Percentiles rank a stretch among this genome's conserved stretches.
Conservation (phyloP, 2,888 invertebrate genomes). For the Epiblema foenella region DNA sequence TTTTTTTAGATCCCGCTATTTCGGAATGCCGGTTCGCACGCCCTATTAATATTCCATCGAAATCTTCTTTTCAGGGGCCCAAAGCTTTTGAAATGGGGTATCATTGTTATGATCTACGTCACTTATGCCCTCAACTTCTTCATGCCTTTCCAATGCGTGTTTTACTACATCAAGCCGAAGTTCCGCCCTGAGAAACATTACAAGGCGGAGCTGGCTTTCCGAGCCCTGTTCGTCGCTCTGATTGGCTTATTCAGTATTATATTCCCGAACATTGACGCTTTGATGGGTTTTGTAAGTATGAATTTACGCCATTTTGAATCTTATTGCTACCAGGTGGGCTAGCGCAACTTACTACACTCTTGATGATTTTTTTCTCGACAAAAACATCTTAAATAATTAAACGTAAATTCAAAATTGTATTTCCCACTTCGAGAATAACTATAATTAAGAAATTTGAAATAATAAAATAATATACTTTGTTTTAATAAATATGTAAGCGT, state of each 20-base stretch:
- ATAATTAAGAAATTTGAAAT: too few relatives aligned
- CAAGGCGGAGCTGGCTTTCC: conserved; percentile 61
- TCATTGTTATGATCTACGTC: conserved; percentile 68
- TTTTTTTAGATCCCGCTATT: too few relatives aligned
- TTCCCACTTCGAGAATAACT: too few relatives aligned
- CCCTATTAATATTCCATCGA: too few relatives aligned
- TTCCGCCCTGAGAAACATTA: conserved; percentile 47
- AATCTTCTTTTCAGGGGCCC: conserved; percentile 59
- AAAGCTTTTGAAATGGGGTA: conserved; percentile 62
- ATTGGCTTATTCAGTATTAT: conserved; percentile 59
- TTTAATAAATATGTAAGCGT: too few relatives aligned
- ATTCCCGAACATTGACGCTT: conserved; percentile 66
- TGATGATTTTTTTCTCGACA: too few relatives aligned
- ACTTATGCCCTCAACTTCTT: conserved; percentile 74
- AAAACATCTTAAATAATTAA: too few relatives aligned
- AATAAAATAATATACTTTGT: too few relatives aligned
- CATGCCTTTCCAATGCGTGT: conserved; percentile 69
- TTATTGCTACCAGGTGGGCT: too few relatives aligned
- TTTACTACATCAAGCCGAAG: conserved; percentile 59
- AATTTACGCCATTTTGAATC: background rate
- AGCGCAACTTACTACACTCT: too few relatives aligned
- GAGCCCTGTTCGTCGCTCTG: conserved; percentile 56
- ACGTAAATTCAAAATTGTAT: too few relatives aligned
- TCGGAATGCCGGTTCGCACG: too few relatives aligned
- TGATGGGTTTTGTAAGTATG: conserved; percentile 76